These are phyloP conservation scores for Thecophora atra DNA, from an alignment of 2,888 invertebrate genomes.

Conservation along the genomic window DNA sequence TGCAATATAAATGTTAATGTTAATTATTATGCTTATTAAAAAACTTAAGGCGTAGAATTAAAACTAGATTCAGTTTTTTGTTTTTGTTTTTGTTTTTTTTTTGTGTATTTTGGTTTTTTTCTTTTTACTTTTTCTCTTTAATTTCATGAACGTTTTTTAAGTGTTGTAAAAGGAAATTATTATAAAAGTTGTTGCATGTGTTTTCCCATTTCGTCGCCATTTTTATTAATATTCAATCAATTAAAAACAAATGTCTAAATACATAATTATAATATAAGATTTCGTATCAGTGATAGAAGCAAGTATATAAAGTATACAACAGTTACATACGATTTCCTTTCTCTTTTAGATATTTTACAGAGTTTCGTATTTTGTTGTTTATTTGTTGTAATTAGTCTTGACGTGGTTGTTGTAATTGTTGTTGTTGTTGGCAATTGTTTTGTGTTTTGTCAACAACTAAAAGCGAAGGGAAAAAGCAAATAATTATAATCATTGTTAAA, in stretches of 20 bases:
- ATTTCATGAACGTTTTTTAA: neutral
- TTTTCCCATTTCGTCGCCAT: neutral
- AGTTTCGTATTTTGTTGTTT: constrained; percentile 23
- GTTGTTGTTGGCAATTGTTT: constrained; percentile 31
- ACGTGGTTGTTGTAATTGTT: too few species aligned
- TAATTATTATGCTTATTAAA: neutral
- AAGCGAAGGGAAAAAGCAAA: neutral
- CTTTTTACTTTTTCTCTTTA: neutral
- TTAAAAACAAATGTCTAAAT: neutral
- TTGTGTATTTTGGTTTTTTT: neutral
- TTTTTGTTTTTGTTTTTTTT: neutral
- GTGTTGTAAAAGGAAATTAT: constrained; percentile 1
- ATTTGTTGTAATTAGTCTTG: constrained; percentile 31
- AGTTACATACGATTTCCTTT: too few species aligned
- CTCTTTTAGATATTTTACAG: constrained; percentile 33
- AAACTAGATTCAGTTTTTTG: constrained; percentile 8
- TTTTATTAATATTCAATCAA: neutral
- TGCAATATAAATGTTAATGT: neutral
- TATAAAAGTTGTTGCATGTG: neutral
- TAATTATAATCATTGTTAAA: neutral
- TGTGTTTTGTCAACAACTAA: constrained; percentile 5
- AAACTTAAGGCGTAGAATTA: constrained; percentile 20
- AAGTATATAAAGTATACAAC: too few species aligned
- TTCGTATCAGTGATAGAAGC: too few species aligned
- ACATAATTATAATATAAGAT: constrained; percentile 8